Evolutionary conservation across 2,888 invertebrate species (phyloP), one percentile per base, ranked within the genome.

Genomic region (Hydriomena furcata): DNA sequence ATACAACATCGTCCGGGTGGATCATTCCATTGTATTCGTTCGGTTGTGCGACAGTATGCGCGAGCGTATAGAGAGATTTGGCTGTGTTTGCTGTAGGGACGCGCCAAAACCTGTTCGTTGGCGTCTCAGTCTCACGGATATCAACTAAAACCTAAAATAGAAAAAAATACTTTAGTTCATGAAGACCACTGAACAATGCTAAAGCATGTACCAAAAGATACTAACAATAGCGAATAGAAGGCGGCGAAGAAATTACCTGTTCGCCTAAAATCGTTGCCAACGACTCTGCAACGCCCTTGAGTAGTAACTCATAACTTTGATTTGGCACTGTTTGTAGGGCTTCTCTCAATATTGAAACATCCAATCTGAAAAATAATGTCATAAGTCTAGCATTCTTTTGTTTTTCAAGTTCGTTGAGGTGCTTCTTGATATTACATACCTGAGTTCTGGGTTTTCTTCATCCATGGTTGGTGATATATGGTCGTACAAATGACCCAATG

Each of bases 251-350:
- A 34, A 46, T 67, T 68, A 94, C 94, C 92, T 96, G 94, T 66
- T 95, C 95, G 7, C 95, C 94, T 44, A 98, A 88, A 47, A 94
- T 93, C 62, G 95, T 95, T 0, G 97, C 96, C 55, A 98, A 86
- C 76, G 97, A 95, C 37, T 94, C 92, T 0, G 97, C 95, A 13
- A 98, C 96, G 55, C 94, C 95, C 65, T 97, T 93, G 36, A 98
- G 88, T 81, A 97, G 95, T 63, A 94, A 93, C 82, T 98, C 98
- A 25, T 96, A 94, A 62, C 91, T 94, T 63, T 95, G 95, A 81
- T 95, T 96, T 21, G 97, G 97, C 38, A 97, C 95, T 45, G 94
- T 94, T 66, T 94, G 94, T 48, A 98, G 86, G 11, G 97, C 97
- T 84, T 97, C 96, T 67, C 96, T 95, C 52, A 98, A 90, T 68